phyloP scores from a whole-genome alignment of 2,888 invertebrate species.

The Monoplex corrugatus region DNA sequence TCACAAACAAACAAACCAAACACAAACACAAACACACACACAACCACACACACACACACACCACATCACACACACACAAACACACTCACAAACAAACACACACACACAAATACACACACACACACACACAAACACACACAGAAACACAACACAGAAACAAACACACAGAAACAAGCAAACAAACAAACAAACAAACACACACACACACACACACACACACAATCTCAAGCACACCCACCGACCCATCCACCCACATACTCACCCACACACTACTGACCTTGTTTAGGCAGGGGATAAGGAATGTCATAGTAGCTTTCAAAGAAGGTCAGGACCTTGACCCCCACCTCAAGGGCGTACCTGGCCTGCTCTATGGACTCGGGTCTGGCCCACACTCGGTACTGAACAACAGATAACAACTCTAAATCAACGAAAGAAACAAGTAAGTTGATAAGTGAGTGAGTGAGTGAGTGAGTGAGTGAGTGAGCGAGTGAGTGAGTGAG shows the following conservation, averaged over 20 bases:
- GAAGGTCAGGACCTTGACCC: constrained; percentile 86
- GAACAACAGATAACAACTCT: constrained; percentile 43
- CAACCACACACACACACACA: background rate
- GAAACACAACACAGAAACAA: background rate
- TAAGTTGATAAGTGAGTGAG: no score
- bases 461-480: background rate
- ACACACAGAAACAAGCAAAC: background rate
- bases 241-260: background rate
- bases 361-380: constrained; percentile 88
- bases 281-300: constrained; percentile 94
- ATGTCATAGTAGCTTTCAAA: constrained; percentile 92
- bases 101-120: background rate
- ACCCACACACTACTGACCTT: constrained; percentile 85
- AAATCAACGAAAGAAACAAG: background rate
- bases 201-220: background rate
- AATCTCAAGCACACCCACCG: background rate
- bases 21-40: background rate
- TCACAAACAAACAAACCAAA: background rate
- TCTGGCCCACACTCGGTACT: constrained; percentile 84
- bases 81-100: background rate
- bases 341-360: constrained; percentile 85
- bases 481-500: background rate
- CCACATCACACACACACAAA: background rate
- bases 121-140: background rate
- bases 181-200: background rate